Conservation (phyloP, 2,113 vertebrate genomes). For the Porphyrio hochstetteri region DNA sequence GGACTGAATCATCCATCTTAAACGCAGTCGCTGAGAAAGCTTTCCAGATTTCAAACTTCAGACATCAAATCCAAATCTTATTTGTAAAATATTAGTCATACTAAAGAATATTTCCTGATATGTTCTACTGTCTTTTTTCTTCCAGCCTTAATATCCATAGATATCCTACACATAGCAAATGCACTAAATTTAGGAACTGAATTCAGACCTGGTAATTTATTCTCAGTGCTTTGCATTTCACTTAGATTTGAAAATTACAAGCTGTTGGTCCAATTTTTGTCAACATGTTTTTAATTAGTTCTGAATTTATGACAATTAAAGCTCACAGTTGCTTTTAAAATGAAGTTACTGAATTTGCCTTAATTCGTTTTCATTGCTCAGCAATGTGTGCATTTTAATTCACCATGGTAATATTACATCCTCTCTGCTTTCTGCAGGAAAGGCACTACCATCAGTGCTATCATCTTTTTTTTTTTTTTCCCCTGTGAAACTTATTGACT, state of each 20-base stretch:
- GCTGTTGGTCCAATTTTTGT: slow-evolving; percentile 60
- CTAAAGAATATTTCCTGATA: background rate
- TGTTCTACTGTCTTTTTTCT: background rate
- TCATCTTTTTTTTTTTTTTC: background rate
- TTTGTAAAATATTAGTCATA: background rate
- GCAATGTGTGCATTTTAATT: slow-evolving; percentile 39
- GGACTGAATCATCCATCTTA: background rate
- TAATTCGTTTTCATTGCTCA: slow-evolving; percentile 50
- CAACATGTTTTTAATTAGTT: slow-evolving; percentile 63
- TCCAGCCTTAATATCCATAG: background rate
- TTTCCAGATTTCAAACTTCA: background rate
- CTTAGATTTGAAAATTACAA: slow-evolving; percentile 50
- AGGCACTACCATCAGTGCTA: background rate
- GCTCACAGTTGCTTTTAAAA: slow-evolving; percentile 51
- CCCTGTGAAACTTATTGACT: background rate
- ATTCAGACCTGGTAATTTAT: slow-evolving; percentile 54
- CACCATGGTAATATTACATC: background rate
- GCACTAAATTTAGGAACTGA: background rate
- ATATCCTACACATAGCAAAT: background rate
- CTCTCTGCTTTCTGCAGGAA: background rate
- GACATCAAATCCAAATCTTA: background rate
- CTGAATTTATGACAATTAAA: slow-evolving; percentile 64
- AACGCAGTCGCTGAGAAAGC: background rate
- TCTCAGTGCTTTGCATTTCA: slow-evolving; percentile 26
- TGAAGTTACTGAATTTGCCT: slow-evolving; percentile 35